phyloP scores from a whole-genome alignment of 1,140 invertebrate species.

The Phymastichus coffea region DNA sequence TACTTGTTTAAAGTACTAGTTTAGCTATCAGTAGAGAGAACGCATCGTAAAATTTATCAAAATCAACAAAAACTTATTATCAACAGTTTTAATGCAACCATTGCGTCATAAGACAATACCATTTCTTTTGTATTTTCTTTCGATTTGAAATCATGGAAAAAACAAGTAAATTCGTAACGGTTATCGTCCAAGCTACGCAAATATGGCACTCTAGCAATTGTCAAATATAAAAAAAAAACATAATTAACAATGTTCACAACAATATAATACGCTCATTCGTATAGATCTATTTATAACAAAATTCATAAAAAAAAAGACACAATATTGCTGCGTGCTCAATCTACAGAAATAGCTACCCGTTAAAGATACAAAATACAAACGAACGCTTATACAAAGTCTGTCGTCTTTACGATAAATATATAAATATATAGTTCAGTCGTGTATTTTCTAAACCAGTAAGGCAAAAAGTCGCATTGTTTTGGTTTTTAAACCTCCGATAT shows the following conservation, averaged over 20 bases:
- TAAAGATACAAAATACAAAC: constrained; percentile 8
- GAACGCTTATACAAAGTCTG: constrained; percentile 4
- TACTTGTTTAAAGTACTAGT: too few relatives aligned
- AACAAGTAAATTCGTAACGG: too few relatives aligned
- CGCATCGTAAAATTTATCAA: not conserved
- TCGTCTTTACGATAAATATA: constrained; percentile 11
- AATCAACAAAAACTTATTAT: not conserved
- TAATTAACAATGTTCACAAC: too few relatives aligned
- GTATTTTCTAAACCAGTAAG: constrained; percentile 7
- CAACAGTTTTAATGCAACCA: too few relatives aligned
- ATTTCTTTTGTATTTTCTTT: too few relatives aligned
- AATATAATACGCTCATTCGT: too few relatives aligned
- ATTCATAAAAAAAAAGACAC: not conserved
- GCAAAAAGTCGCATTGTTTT: constrained; percentile 2
- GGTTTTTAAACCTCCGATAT: constrained; percentile 1
- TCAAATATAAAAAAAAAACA: constrained; percentile 18
- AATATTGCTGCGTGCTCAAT: constrained; percentile 4
- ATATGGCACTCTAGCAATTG: too few relatives aligned
- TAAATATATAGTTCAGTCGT: constrained; percentile 16
- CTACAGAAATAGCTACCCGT: not conserved
- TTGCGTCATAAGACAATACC: too few relatives aligned
- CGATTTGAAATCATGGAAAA: too few relatives aligned
- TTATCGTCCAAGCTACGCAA: too few relatives aligned
- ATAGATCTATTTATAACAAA: too few relatives aligned
- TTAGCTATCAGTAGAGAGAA: too few relatives aligned